Conservation (phyloP, 2,888 invertebrate species). For the Mayetiola destructor region DNA sequence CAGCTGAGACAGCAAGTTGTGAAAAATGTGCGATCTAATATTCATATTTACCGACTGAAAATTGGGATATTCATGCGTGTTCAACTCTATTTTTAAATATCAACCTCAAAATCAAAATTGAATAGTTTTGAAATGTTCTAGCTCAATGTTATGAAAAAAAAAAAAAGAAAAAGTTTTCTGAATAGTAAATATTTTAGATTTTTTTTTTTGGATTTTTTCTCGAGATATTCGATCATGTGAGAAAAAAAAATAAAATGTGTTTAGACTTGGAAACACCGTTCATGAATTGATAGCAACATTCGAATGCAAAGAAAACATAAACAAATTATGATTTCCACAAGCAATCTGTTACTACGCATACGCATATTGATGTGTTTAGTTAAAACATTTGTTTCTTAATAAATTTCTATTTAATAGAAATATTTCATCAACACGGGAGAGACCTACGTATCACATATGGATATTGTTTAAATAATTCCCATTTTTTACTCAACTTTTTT, state of each 20-base stretch:
- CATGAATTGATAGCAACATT: not conserved
- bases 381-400: not conserved
- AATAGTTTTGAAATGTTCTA: constrained; percentile 1
- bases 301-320: not conserved
- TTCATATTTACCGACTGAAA: too few species aligned
- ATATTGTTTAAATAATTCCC: too few species aligned
- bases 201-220: too few species aligned
- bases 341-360: constrained; percentile 1
- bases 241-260: not conserved
- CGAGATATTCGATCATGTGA: too few species aligned
- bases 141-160: too few species aligned
- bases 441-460: too few species aligned
- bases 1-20: not conserved
- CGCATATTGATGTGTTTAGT: not conserved
- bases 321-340: constrained; percentile 13
- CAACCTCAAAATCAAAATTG: not conserved
- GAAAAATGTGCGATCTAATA: not conserved
- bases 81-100: not conserved
- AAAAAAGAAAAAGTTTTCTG: not conserved
- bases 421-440: not conserved
- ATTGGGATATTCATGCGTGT: too few species aligned
- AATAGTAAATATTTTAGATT: not conserved
- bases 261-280: not conserved
- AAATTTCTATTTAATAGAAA: not conserved
- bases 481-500: too few species aligned